phyloP scores from a whole-genome alignment of 2,888 invertebrate species.

The Drosophila colorata region DNA sequence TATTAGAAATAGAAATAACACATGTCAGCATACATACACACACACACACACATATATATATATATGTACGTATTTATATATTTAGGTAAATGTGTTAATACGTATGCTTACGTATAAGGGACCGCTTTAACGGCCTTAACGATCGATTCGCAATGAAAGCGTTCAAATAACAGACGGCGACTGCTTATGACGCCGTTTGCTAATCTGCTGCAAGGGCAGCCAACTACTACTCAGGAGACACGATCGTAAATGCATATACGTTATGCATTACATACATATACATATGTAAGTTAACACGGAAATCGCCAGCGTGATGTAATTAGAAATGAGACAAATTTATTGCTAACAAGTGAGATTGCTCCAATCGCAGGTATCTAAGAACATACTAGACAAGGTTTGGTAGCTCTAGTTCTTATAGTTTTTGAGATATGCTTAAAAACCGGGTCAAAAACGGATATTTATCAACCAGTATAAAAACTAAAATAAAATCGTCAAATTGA shows the following conservation, averaged over 20 bases:
- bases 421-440: too few relatives aligned
- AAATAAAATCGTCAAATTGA: too few relatives aligned
- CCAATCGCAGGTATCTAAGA: too few relatives aligned
- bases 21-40: not conserved
- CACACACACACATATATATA: too few relatives aligned
- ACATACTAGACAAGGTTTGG: too few relatives aligned
- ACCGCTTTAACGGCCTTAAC: constrained; percentile 23
- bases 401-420: too few relatives aligned
- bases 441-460: too few relatives aligned
- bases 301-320: not conserved
- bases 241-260: constrained; percentile 19
- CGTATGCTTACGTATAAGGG: not conserved
- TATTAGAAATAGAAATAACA: constrained; percentile 24
- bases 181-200: constrained; percentile 32
- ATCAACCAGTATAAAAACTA: too few relatives aligned
- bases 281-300: not conserved
- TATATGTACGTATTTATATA: not conserved
- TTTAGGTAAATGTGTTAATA: constrained; percentile 17
- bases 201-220: constrained; percentile 49
- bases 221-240: constrained; percentile 5
- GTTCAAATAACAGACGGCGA: constrained; percentile 47
- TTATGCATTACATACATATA: not conserved
- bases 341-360: not conserved
- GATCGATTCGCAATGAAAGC: constrained; percentile 51
- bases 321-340: not conserved